Conservation (phyloP, 2,113 vertebrate genomes). For the Scolopax mira region DNA sequence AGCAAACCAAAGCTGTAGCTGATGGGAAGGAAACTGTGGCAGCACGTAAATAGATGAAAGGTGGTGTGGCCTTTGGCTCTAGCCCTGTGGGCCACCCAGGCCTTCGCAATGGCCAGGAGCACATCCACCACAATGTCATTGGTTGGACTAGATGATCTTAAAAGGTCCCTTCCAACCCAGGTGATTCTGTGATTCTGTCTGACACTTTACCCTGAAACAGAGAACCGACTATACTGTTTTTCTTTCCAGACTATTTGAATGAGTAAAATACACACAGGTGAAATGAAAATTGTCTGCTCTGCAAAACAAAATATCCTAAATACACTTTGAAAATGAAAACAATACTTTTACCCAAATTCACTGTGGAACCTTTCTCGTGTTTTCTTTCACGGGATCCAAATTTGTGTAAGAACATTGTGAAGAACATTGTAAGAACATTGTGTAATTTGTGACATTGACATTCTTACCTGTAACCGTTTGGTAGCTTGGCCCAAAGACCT, state of each 20-base stretch:
- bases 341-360: background rate
- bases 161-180: too few species aligned
- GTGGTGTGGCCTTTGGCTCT: background rate
- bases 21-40: background rate
- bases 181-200: too few species aligned
- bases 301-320: background rate
- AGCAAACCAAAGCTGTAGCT: background rate
- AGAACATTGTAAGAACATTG: too few species aligned
- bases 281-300: background rate
- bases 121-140: background rate
- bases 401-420: background rate
- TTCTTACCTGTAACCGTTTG: slow-evolving; percentile 88
- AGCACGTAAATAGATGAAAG: background rate
- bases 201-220: background rate
- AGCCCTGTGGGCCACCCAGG: background rate
- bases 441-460: too few species aligned
- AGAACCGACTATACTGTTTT: background rate
- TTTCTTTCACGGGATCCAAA: background rate
- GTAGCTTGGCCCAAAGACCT: slow-evolving; percentile 89
- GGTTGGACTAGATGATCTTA: too few species aligned
- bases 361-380: background rate
- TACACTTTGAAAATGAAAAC: background rate
- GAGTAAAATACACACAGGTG: background rate
- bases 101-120: background rate
- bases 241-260: background rate